Evolutionary conservation across 2,113 vertebrate species (phyloP), one percentile per base, ranked within the genome.

Genomic region (Centrocercus urophasianus): DNA sequence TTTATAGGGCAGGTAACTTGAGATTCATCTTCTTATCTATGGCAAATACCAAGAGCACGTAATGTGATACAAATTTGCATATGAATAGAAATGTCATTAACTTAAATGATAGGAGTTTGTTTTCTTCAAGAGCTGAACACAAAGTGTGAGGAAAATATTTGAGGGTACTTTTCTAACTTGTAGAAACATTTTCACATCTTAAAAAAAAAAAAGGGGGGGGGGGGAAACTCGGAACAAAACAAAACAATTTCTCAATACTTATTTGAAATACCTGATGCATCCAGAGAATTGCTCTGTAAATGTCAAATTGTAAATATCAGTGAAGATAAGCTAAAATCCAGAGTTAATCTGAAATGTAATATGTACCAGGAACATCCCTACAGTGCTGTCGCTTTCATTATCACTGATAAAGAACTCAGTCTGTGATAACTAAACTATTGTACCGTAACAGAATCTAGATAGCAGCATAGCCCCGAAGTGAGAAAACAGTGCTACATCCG

Each of bases 1-100:
- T 92, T 93, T 96, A 96, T 94, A 95, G 38, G 57, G 38, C 6
- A 28, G 22, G 93, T 84, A 92, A 94, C 8, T 65, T 69, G 93
- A 88, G 86, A 88, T 67, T 47, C 4, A 25, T 45, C 61, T 32
- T 64, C 45, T 72, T 50, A 64, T 4, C 28, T 57, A 40, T 21
- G 73, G 56, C 27, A 72, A 85, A 81, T 40, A 65, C 34, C 34
- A 88, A 38, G 10, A 64, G 6, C 21, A 11, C 1, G 20, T 77
- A 67, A 81, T 64, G 18, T 38, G 40, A 59, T 52, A 57, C 6
- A 11, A 56, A 78, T 86, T 73, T 59, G 22, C 56, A 45, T 63
- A 56, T 52, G 56, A 78, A 64, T 24, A 73, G 78, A 79, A 75
- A 40, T 65, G 1, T 30, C 21, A 76, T 34, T 7, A 78, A 43